These are phyloP conservation scores for Hyles vespertilio DNA, from an alignment of 1,140 invertebrate genomes.

Conservation along the genomic window DNA sequence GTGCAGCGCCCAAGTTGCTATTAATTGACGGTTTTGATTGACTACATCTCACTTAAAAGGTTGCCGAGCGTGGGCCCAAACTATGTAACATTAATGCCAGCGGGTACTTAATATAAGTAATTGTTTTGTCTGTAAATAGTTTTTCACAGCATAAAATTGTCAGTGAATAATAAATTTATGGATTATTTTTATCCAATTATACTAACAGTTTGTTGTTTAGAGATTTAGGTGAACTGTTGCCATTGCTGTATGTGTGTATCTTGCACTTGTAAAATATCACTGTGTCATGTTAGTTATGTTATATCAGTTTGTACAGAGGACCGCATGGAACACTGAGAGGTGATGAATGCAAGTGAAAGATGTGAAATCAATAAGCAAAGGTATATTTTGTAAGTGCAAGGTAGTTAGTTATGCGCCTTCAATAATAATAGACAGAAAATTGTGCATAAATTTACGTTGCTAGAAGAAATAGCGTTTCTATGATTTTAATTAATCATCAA, in stretches of 20 bases:
- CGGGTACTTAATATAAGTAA: slow-evolving; percentile 4
- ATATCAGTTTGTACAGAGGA: slow-evolving; percentile 58
- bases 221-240: slow-evolving; percentile 57
- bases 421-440: slow-evolving; percentile 56
- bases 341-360: slow-evolving; percentile 65
- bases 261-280: slow-evolving; percentile 60
- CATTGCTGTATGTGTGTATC: slow-evolving; percentile 38
- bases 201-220: slow-evolving; percentile 7
- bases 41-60: too few relatives aligned
- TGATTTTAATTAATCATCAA: slow-evolving; percentile 57
- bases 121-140: slow-evolving; percentile 4
- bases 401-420: slow-evolving; percentile 45
- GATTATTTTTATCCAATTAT: slow-evolving; percentile 4
- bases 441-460: slow-evolving; percentile 62
- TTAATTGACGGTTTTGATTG: too few relatives aligned
- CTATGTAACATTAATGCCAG: not conserved
- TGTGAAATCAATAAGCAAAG: slow-evolving; percentile 38
- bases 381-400: slow-evolving; percentile 61
- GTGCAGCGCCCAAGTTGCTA: too few relatives aligned
- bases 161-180: not conserved
- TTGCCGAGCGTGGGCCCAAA: too few relatives aligned
- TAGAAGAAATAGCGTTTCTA: slow-evolving; percentile 54
- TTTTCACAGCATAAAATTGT: not conserved
- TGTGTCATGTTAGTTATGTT: slow-evolving; percentile 40
- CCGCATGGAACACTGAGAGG: slow-evolving; percentile 60